Evolutionary conservation across 1,140 invertebrate species (phyloP), one percentile per base, ranked within the genome.

Genomic region (Acromyrmex heyeri): DNA sequence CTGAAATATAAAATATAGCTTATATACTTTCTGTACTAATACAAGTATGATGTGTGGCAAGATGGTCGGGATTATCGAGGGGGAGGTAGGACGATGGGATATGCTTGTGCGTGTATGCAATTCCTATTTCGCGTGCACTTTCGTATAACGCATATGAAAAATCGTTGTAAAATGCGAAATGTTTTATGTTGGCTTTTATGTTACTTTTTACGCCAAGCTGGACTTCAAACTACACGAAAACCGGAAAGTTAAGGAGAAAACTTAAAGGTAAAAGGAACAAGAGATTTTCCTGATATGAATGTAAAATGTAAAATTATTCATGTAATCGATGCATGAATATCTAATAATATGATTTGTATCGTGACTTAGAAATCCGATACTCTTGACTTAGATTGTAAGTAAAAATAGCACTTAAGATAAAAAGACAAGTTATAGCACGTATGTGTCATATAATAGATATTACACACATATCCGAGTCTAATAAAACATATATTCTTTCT

Each of bases 161-260:
- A 61, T 24, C 16, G 3, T 38, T 82, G 53, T 44, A 82, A 72
- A 82, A 59, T 14, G 34, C 34, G n/a, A 81, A 5, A 30, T 44
- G 30, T 82, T 82, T 82, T 55, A 59, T 69, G 79, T 59, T 73
- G 38, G 14, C 79, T 72, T 72, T 82, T 57, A 57, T 64, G 61
- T 59, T 59, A 44, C 38, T 48, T 73, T 59, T 59, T 27, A 81
- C 34, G 48, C 34, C 10, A 44, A 72, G 34, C 55, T 72, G n/a
- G 34, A 34, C 53, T 73, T 59, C 48, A 18, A 59, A 59, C 16
- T 53, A 27, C 3, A 7, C 14, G 6, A 70, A 55, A 65, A 38
- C 18, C 34, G 44, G 12, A 59, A 59, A 72, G 21, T 48, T 27
- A 21, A 18, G n/a, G 0, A n/a, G 12, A 18, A 44, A 48, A 14